Percentiles rank a stretch among this genome's conserved stretches.
These are phyloP conservation scores for Clusia tigrina DNA, from an alignment of 2,888 invertebrate genomes.

Conservation along the genomic window DNA sequence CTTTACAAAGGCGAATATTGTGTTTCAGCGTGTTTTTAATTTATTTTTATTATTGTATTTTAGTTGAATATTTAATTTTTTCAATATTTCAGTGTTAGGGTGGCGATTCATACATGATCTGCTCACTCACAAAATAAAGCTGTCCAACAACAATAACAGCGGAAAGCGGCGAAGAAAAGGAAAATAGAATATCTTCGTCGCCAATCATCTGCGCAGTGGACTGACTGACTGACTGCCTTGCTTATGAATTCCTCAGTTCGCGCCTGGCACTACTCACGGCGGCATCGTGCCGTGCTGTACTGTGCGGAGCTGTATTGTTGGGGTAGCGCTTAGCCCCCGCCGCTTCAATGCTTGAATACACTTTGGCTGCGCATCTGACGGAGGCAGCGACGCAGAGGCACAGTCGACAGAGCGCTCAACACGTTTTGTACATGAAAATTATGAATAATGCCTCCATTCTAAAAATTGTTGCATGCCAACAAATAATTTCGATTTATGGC, in stretches of 20 bases:
- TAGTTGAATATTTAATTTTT: slow-evolving; percentile 38
- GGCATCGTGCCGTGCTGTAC: not conserved
- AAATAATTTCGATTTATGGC: slow-evolving; percentile 6
- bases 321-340: not conserved
- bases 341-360: not conserved
- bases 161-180: too few relatives aligned
- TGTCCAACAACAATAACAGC: not conserved
- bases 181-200: not conserved
- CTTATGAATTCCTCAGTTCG: not conserved
- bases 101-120: too few relatives aligned
- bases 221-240: too few relatives aligned
- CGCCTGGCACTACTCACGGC: not conserved
- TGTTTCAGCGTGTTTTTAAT: slow-evolving; percentile 15
- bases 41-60: slow-evolving; percentile 12
- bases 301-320: not conserved
- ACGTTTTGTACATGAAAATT: not conserved
- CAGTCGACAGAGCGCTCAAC: not conserved
- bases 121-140: not conserved
- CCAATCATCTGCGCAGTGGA: not conserved
- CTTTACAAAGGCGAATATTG: slow-evolving; percentile 16
- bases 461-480: not conserved
- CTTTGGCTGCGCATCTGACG: not conserved
- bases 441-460: not conserved
- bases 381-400: not conserved
- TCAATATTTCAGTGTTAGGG: slow-evolving; percentile 37